Evolutionary conservation across 2,113 vertebrate species (phyloP).

Genomic region (Notarius lentiginosus): DNA sequence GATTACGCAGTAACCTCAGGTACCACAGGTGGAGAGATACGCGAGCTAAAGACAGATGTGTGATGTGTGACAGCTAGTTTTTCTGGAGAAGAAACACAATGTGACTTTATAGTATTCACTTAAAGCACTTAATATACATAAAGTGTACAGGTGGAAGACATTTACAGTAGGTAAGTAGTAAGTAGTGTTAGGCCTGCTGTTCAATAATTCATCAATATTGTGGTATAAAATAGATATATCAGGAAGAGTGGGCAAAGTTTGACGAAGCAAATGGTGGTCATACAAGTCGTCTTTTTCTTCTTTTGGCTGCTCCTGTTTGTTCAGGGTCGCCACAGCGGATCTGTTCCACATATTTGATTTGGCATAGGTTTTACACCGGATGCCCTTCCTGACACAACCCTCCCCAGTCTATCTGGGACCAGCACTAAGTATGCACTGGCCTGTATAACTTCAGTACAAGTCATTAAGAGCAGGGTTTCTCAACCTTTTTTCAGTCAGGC

Average conservation of each 20-base stretch:
- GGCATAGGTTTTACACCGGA: no score
- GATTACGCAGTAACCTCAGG: constrained; percentile 59
- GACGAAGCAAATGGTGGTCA: neutral
- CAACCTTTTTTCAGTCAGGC: no score
- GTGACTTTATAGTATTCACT: neutral
- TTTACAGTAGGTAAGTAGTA: neutral
- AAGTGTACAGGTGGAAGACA: neutral
- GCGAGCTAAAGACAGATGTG: neutral
- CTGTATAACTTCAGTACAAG: no score
- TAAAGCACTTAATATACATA: neutral
- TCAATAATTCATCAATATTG: neutral
- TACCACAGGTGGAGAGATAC: neutral
- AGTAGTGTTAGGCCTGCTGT: neutral
- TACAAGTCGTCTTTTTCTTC: no score
- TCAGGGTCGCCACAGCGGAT: no score
- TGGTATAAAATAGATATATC: neutral
- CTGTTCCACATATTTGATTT: no score
- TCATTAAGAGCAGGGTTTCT: no score
- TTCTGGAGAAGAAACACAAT: neutral
- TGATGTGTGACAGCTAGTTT: neutral
- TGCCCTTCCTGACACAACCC: no score
- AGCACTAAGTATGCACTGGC: no score
- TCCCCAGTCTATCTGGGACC: no score
- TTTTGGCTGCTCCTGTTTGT: no score
- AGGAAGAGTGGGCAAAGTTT: neutral